A percentile compares a stretch with the other conserved stretches of the same genome.
Conservation (phyloP, 2,113 vertebrate species). For the Ceyx margarethae region DNA sequence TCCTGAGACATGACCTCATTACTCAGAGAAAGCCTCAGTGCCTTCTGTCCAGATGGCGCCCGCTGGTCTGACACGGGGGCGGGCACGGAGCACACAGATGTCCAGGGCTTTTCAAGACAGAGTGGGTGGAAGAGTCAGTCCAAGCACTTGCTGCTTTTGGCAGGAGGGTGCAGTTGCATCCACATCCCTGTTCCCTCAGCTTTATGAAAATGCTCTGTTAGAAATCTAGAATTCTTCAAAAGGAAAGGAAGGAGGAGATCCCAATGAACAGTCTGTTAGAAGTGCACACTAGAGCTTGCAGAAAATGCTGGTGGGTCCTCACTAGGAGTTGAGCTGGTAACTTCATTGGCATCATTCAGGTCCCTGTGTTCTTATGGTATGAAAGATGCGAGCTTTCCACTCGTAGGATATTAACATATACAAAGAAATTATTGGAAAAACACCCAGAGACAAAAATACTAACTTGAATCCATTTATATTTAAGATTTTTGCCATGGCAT, state of each 20-base stretch:
- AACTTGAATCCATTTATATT: neutral
- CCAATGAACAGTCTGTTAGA: neutral
- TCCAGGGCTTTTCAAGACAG: neutral
- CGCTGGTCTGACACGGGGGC: neutral
- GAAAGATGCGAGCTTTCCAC: neutral
- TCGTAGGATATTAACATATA: neutral
- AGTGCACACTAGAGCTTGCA: neutral
- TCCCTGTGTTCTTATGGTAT: neutral
- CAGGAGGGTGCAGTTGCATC: neutral
- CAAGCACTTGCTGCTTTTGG: neutral
- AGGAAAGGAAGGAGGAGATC: neutral
- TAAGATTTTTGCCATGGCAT: neutral
- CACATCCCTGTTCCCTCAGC: neutral
- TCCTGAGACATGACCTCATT: neutral
- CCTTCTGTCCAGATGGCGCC: neutral
- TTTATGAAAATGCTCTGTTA: neutral
- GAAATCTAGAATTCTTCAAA: neutral
- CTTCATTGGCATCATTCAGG: neutral
- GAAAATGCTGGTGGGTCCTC: neutral
- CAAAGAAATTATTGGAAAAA: neutral
- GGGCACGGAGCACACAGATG: neutral
- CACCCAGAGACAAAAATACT: neutral
- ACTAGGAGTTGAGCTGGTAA: neutral
- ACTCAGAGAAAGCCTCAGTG: neutral
- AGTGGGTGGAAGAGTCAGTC: neutral